A percentile compares a stretch with the other conserved stretches of the same genome.
Conservation (phyloP, 2,888 invertebrate genomes). For the Metopia argyrocephala region DNA sequence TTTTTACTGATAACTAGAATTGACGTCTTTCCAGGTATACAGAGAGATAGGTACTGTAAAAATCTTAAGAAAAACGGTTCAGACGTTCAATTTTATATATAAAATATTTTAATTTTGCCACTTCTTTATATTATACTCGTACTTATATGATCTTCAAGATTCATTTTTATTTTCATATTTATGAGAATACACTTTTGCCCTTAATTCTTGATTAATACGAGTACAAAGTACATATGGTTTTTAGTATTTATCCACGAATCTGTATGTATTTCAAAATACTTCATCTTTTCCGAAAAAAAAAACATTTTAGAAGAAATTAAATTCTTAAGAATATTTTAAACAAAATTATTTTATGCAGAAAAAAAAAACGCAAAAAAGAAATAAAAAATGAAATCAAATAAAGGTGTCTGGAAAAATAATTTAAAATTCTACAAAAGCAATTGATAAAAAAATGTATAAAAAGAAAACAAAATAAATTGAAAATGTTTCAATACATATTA, state of each 20-base stretch:
- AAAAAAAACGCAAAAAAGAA: neutral
- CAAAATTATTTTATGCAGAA: constrained; percentile 23
- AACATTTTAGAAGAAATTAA: constrained; percentile 2
- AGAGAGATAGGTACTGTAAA: too few species aligned
- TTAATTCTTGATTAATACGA: constrained; percentile 2
- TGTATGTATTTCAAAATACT: constrained; percentile 62
- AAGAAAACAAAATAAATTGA: neutral
- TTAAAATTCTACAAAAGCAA: constrained; percentile 58
- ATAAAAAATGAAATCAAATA: neutral
- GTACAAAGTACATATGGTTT: neutral
- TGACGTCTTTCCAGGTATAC: too few species aligned
- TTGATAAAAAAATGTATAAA: constrained; percentile 25
- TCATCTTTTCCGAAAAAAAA: neutral
- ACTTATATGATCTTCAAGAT: too few species aligned
- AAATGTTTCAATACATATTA: constrained; percentile 9
- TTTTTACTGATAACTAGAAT: too few species aligned
- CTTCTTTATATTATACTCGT: too few species aligned
- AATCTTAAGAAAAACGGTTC: too few species aligned
- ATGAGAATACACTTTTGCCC: neutral
- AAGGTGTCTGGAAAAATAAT: constrained; percentile 64
- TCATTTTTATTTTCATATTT: too few species aligned
- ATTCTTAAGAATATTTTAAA: constrained; percentile 47
- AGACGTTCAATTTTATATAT: too few species aligned
- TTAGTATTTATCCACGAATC: neutral
- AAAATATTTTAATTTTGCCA: too few species aligned